Conservation (phyloP, 2,113 vertebrate species). For the Paradisaea rubra region DNA sequence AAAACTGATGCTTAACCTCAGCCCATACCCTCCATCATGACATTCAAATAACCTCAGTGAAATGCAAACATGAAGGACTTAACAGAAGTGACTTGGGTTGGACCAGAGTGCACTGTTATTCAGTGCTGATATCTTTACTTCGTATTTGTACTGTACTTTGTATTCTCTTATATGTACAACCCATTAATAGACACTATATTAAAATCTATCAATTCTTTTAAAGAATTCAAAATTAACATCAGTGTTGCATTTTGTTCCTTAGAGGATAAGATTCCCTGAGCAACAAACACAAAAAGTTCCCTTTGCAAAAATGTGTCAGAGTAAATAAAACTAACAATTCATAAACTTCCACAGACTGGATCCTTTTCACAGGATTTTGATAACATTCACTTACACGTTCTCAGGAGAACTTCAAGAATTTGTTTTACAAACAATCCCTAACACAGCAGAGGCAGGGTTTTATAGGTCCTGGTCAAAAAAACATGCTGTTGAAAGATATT, state of each 20-base stretch:
- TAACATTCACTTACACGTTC: not conserved
- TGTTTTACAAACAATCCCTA: not conserved
- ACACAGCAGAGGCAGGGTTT: not conserved
- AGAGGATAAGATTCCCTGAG: not conserved
- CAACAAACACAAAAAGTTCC: not conserved
- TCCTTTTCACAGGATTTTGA: not conserved
- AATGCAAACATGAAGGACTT: not conserved
- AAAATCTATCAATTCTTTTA: not conserved
- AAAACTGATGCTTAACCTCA: not conserved
- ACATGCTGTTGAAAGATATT: not conserved
- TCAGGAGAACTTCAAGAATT: conserved; percentile 7
- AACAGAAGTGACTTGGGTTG: not conserved
- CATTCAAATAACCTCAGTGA: not conserved
- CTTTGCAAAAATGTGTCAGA: not conserved
- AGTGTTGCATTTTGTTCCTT: not conserved
- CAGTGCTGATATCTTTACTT: not conserved
- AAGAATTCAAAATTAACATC: not conserved
- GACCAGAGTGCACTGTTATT: not conserved
- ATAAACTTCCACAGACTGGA: not conserved
- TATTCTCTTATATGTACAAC: not conserved
- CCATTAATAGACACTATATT: not conserved
- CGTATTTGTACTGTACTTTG: not conserved
- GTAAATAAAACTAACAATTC: conserved; percentile 11
- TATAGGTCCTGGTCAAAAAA: not conserved
- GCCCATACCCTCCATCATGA: not conserved